phyloP scores from a whole-genome alignment of 2,113 vertebrate genomes.

The Chlorodrepanis virens region DNA sequence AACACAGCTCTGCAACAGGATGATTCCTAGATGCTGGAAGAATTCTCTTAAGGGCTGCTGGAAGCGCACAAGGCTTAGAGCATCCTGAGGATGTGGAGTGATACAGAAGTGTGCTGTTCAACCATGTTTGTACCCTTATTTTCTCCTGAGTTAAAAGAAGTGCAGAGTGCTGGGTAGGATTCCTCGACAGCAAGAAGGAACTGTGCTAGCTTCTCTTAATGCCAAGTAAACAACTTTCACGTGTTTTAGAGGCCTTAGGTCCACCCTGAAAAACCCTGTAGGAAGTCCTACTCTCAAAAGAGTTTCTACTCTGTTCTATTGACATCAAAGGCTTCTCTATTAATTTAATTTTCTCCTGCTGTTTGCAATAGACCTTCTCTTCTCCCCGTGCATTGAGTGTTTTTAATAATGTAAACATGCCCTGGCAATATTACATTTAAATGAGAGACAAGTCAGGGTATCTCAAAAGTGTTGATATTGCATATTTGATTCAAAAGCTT shows the following conservation, averaged over 20 bases:
- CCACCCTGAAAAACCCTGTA: neutral
- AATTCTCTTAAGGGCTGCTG: slow-evolving; percentile 19
- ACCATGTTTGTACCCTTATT: slow-evolving; percentile 60
- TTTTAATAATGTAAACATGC: slow-evolving; percentile 44
- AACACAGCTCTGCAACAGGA: neutral
- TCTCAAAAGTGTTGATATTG: slow-evolving; percentile 5
- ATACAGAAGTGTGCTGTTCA: slow-evolving; percentile 63
- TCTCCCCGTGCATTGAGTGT: neutral
- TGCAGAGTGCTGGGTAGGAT: slow-evolving; percentile 33
- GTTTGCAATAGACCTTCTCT: neutral
- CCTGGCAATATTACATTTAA: neutral
- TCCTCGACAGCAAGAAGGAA: neutral
- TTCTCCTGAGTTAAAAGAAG: slow-evolving; percentile 61
- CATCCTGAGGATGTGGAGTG: slow-evolving; percentile 13
- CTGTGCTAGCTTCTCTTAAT: neutral
- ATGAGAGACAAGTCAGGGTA: slow-evolving; percentile 16
- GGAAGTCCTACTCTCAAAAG: neutral
- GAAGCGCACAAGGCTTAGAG: slow-evolving; percentile 22
- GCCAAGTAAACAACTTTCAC: neutral
- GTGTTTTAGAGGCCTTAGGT: neutral
- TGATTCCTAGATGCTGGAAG: slow-evolving; percentile 16
- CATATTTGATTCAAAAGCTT: slow-evolving; percentile 60
- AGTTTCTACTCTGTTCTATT: neutral
- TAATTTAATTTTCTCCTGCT: neutral
- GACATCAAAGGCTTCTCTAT: neutral